Evolutionary conservation across 2,113 vertebrate genomes (phyloP), one percentile per base, ranked within the genome.

Genomic region (Mystacornis crossleyi): DNA sequence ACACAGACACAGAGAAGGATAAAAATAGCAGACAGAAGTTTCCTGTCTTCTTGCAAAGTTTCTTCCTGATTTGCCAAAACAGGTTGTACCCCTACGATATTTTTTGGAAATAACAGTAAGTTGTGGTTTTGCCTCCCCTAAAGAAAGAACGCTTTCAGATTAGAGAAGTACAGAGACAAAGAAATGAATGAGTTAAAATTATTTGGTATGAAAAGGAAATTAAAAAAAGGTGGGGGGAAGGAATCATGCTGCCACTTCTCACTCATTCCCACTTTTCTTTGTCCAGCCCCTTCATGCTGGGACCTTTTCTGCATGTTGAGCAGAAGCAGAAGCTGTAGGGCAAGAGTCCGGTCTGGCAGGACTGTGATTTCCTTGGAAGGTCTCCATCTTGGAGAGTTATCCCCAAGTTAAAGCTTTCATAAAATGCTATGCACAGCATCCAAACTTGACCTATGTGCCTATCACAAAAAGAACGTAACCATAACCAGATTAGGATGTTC

Each of bases 81-180:
- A 90, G 48, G 85, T 95, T 51, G 51, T 79, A 74, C 4, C 57
- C 45, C 69, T 36, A 14, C 0, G 1, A 62, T 84, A 81, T 64
- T 79, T 79, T 96, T 60, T 91, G 81, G 61, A 85, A 89, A 42
- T 19, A 65, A 61, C 80, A 88, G 19, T 36, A 79, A 67, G 36
- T 65, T 78, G 73, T 77, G 60, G 71, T 75, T 91, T 90, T 43
- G 51, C 31, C 50, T 84, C 20, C 57, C 20, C 34, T 34, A 42
- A 65, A 86, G n/a, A 86, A 85, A 82, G 18, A 62, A 70, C 12
- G 36, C 9, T 65, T 86, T 81, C 62, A 81, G 18, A 58, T 61
- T 64, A 79, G 31, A 90, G 64, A 70, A 71, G 61, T 1, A 15
- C 48, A 72, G 60, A 61, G 34, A 61, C 65, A 80, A 80, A 86